Percentiles rank a stretch among this genome's conserved stretches.
Evolutionary conservation across 2,797 vertebrate genomes (phyloP).

Genomic region (Tolypeutes matacus): DNA sequence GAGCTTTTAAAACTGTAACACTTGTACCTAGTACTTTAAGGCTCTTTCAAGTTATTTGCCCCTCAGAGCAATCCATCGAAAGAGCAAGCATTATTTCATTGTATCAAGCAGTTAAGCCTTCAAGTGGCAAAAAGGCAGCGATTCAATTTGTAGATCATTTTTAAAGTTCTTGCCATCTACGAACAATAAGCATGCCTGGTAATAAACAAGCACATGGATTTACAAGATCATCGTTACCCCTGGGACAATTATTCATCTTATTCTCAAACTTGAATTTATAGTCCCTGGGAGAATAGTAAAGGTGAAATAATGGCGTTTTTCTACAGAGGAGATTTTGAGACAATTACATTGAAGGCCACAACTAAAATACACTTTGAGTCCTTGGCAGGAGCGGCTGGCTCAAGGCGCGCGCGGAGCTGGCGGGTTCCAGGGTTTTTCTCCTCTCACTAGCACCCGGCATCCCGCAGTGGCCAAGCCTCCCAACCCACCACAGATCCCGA

Average conservation of each 20-base stretch:
- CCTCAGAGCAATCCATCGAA: background rate
- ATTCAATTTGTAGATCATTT: background rate
- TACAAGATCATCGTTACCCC: background rate
- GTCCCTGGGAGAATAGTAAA: background rate
- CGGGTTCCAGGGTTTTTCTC: background rate
- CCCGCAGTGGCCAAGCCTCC: background rate
- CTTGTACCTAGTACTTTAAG: background rate
- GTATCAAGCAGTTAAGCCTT: background rate
- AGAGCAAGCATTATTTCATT: background rate
- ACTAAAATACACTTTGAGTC: background rate
- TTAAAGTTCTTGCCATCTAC: background rate
- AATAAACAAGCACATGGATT: background rate
- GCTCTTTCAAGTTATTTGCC: background rate
- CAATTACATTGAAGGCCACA: background rate
- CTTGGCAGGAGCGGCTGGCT: too few species aligned
- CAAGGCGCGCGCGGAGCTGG: background rate
- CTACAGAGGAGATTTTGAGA: background rate
- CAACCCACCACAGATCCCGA: background rate
- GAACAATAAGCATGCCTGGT: background rate
- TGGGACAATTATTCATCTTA: background rate
- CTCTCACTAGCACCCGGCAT: background rate
- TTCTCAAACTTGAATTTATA: background rate
- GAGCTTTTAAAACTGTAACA: background rate
- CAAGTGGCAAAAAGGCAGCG: background rate
- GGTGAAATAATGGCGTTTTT: background rate